phyloP scores from a whole-genome alignment of 2,113 vertebrate genomes.

The Cephalopholis sonnerati region DNA sequence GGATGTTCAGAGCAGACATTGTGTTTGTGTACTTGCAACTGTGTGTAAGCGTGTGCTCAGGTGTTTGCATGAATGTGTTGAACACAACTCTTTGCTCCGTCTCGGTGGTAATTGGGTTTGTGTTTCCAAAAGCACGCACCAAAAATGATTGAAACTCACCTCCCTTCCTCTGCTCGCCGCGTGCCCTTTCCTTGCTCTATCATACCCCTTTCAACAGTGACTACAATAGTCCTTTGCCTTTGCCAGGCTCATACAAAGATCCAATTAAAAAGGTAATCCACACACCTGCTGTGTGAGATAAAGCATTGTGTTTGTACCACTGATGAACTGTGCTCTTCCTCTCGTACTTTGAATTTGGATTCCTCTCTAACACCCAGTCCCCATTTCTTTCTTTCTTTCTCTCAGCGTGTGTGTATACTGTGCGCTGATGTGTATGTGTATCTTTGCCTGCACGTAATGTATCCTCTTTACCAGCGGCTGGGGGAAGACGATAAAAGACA shows the following conservation, averaged over 20 bases:
- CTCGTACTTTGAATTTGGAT: conserved; percentile 26
- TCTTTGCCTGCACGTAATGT: not conserved
- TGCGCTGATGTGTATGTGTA: not conserved
- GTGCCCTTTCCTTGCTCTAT: conserved; percentile 25
- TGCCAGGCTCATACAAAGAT: conserved; percentile 40
- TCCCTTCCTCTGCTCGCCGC: conserved; percentile 5
- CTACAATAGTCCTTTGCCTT: conserved; percentile 52
- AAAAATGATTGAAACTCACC: conserved; percentile 37
- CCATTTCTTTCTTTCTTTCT: conserved; percentile 1
- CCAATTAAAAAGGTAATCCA: conserved; percentile 70
- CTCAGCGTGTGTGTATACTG: not conserved
- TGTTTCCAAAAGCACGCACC: conserved; percentile 31
- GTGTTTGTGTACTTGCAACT: not conserved
- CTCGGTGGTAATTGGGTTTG: conserved; percentile 46
- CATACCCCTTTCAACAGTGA: conserved; percentile 24
- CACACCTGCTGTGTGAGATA: conserved; percentile 63
- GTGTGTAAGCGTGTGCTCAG: not conserved
- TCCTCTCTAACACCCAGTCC: not conserved
- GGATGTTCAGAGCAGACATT: not conserved
- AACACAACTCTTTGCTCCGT: not conserved
- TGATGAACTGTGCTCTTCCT: conserved; percentile 44
- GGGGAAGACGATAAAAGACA: conserved; percentile 1
- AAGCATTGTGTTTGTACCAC: conserved; percentile 34
- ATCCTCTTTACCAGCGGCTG: not conserved
- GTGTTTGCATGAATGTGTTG: not conserved